Evolutionary conservation across 2,888 invertebrate species (phyloP), one percentile per base, ranked within the genome.

Genomic region (Caenorhabditis uteleia): DNA sequence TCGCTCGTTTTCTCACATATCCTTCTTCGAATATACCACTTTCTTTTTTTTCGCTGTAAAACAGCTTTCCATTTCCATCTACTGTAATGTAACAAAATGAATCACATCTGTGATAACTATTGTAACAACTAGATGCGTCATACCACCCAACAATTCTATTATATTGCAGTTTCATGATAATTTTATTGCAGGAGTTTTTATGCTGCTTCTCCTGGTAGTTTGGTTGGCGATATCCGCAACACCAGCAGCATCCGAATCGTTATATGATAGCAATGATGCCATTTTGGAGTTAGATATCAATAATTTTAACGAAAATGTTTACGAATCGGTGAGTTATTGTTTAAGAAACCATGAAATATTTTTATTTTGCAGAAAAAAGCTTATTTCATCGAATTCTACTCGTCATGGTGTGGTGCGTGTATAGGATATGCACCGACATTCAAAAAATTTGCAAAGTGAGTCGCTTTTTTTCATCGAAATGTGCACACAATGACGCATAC

Each of bases 321-420:
- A 80, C 44, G 65, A 69, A 57, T 64, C 73, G 64, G 79, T 79
- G 20, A 38, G 71, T 53, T 40, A 25, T 40, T 16, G 26, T 3
- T 29, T 6, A 31, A 16, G 10, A 12, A 20, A 47, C 12, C 8
- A 18, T 18, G 33, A 44, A 27, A 16, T 12, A 34, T 25, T 33
- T 14, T 12, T 43, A 39, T 31, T 38, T 53, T 74, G 46, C 58
- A 70, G 71, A 65, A 64, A 36, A 71, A 70, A 44, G 64, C 66
- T 16, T 56, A 70, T 58, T 76, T 95, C 5, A 88, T 95, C 6
- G 92, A 95, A 84, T 95, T 95, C 86, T 98, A 95, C 84, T 94
- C 92, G 84, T 91, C 91, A 77, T 97, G 92, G 89, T 98, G 97
- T 85, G 97, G 97, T 0, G 92, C 91, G 83, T 98, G 97, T 83